A percentile compares a stretch with the other conserved stretches of the same genome.
Conservation (phyloP, 2,888 invertebrate species). For the Mythimna lalbum region DNA sequence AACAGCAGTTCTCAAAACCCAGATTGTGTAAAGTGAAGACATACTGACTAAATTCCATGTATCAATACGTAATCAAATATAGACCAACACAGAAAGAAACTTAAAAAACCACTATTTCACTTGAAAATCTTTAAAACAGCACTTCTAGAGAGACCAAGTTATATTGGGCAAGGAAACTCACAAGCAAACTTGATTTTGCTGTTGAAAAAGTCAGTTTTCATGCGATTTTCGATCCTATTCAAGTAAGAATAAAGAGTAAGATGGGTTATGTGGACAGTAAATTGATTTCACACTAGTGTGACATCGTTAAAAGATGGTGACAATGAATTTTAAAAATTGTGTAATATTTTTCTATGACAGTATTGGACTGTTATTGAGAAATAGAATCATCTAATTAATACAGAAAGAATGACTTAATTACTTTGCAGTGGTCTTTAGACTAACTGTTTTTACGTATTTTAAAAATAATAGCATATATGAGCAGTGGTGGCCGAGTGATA, state of each 20-base stretch:
- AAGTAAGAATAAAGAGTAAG: not conserved
- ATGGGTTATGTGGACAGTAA: not conserved
- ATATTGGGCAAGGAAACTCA: conserved; percentile 16
- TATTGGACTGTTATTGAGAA: conserved; percentile 28
- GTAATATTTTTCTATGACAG: conserved; percentile 23
- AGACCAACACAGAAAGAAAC: conserved; percentile 1
- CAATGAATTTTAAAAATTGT: conserved; percentile 39
- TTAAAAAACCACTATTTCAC: not conserved
- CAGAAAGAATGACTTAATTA: not conserved
- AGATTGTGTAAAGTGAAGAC: conserved; percentile 50
- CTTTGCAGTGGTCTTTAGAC: too few relatives aligned
- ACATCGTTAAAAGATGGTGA: conserved; percentile 33
- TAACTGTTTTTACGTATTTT: too few relatives aligned
- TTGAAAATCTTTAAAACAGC: not conserved
- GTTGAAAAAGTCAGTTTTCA: not conserved
- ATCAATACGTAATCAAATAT: conserved; percentile 26
- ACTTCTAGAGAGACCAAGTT: conserved; percentile 6
- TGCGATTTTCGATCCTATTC: conserved; percentile 18
- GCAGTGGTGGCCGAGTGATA: too few relatives aligned
- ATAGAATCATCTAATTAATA: conserved; percentile 1
- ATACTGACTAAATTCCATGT: conserved; percentile 43
- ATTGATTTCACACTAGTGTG: conserved; percentile 12
- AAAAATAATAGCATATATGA: too few relatives aligned
- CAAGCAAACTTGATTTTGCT: conserved; percentile 23
- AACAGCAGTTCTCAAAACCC: conserved; percentile 37